Evolutionary conservation across 1,140 invertebrate species (phyloP).

Genomic region (Calosoma granatense): DNA sequence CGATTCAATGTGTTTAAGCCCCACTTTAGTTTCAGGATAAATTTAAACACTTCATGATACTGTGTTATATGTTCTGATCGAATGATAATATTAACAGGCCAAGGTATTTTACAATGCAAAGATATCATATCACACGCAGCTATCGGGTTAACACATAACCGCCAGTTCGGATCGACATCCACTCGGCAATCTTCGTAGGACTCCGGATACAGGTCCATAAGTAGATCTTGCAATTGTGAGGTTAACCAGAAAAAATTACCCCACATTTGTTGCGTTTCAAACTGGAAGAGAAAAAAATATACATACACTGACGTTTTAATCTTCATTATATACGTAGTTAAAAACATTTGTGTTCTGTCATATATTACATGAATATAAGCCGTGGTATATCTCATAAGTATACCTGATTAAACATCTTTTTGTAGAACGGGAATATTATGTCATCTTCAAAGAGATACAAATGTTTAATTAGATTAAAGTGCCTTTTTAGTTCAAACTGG

Average conservation of each 20-base stretch:
- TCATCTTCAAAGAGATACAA: conserved; percentile 56
- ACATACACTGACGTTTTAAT: no score
- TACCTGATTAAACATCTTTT: conserved; percentile 46
- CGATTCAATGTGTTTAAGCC: conserved; percentile 49
- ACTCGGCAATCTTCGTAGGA: conserved; percentile 25
- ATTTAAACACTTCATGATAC: conserved; percentile 51
- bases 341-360: no score
- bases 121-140: conserved; percentile 42
- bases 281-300: conserved; percentile 9
- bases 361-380: neutral
- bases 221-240: conserved; percentile 25
- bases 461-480: conserved; percentile 40
- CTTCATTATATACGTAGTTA: no score
- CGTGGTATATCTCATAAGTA: neutral
- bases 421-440: conserved; percentile 50
- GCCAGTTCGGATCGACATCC: conserved; percentile 18
- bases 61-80: conserved; percentile 38
- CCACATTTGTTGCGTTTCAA: conserved; percentile 17
- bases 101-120: conserved; percentile 39
- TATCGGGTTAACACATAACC: conserved; percentile 19
- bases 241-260: conserved; percentile 27
- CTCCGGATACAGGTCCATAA: conserved; percentile 27
- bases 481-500: conserved; percentile 39
- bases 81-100: conserved; percentile 46
- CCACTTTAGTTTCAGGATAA: conserved; percentile 52